Evolutionary conservation across 1,140 invertebrate genomes (phyloP), one percentile per base, ranked within the genome.

Genomic region (Sitophilus oryzae): DNA sequence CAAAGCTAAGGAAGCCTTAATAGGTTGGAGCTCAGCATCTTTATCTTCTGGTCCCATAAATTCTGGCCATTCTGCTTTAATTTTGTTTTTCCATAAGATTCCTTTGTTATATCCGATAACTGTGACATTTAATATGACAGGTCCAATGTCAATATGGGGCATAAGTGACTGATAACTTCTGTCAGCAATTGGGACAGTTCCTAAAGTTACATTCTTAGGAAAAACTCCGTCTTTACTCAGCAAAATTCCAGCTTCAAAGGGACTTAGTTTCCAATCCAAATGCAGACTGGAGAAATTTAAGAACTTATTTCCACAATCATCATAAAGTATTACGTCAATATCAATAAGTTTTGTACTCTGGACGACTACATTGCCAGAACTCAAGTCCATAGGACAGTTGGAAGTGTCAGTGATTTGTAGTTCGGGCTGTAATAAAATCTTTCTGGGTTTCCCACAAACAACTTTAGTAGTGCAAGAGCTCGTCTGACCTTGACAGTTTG

Each of bases 221-320:
- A 67, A 59, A 38, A 72, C 65, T 20, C 66, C 62, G 47, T 76
- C 52, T 22, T 59, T 64, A n/a, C 50, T 66, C 3, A 67, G 62
- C 2, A 70, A 50, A 21, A 66, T 66, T 11, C 73, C 76, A 34
- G 73, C 68, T 18, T 68, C 68, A 6, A 62, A 61, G 1, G 78
- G 77, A 16, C 69, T 68, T n/a, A 79, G 68, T 25, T 67, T 72
- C 89, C 89, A 93, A 2, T 83, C 78, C 43, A 91, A 76, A 41
- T 75, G 71, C 10, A 92, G 72, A 50, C 83, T 88, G 2, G 84
- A 83, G 38, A 91, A 79, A 66, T 92, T 92, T 68, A 89, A 82
- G 63, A 93, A 87, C 50, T 73, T 78, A 16, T 79, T 77, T 11
- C 85, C 86, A 60, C 79, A 70, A 14, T 79, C 78, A 65, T 92